Evolutionary conservation across 2,888 invertebrate genomes (phyloP), one percentile per base, ranked within the genome.

Genomic region (Diarsia brunnea): DNA sequence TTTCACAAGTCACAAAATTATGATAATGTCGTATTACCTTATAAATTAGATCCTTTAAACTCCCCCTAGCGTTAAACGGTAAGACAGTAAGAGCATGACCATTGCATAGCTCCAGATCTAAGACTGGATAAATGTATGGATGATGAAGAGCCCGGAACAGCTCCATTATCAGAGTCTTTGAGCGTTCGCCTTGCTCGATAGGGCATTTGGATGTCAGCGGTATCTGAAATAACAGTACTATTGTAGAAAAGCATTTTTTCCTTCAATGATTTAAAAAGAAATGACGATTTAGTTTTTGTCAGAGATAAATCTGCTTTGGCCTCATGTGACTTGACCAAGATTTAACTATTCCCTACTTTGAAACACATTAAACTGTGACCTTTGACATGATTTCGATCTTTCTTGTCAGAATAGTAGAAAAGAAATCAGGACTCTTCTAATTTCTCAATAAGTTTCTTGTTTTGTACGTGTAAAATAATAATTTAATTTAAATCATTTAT

Each of bases 71-170:
- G 92, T 98, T 98, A 87, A 98, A 98, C 0, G 99, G 99, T 89
- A 98, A 97, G 8, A 99, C 98, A 45, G 98, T 97, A 75, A 98
- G 97, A 47, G 97, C 98, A 86, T 97, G 97, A 4, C 97, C 97
- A 78, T 97, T 97, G 93, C 97, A 97, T 91, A 99, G 98, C 90
- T 98, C 98, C 84, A 99, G 96, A 91, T 99, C 98, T 88, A 99
- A 95, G 45, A 99, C 98, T 0, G 99, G 99, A 94, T 98, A 98
- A 85, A 99, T 98, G 93, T 99, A 99, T 0, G 99, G 99, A 94
- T 99, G 99, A 93, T 99, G 99, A 61, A 99, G 97, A 16, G 98
- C 98, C 71, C 98, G 97, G 91, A 99, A 98, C 85, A 99, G 95
- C 91, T 98, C 98, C 95, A 98, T 97, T 61, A 99, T 97, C 58